These are phyloP conservation scores for Trinorchestia longiramus DNA, from an alignment of 1,140 invertebrate genomes.

Conservation along the genomic window DNA sequence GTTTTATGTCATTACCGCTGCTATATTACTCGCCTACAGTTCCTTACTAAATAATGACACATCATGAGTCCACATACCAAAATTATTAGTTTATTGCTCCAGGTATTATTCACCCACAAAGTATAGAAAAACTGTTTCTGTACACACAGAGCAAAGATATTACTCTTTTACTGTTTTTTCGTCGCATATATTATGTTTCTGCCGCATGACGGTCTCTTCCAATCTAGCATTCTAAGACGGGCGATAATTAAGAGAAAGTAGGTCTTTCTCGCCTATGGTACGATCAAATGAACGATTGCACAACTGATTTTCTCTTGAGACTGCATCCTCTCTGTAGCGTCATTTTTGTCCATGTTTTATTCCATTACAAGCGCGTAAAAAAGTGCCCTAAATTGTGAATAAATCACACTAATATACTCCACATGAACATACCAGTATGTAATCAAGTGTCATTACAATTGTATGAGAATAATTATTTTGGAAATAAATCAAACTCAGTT, in stretches of 20 bases:
- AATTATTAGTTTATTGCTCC: too few relatives aligned
- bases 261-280: neutral
- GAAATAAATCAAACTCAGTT: too few relatives aligned
- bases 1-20: neutral
- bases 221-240: neutral
- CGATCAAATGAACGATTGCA: neutral
- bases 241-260: neutral
- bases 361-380: neutral
- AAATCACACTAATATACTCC: neutral
- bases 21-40: neutral
- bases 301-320: neutral
- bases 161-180: neutral
- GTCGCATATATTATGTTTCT: too few relatives aligned
- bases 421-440: neutral
- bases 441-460: too few relatives aligned
- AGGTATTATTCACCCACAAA: neutral
- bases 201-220: too few relatives aligned
- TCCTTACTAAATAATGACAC: too few relatives aligned
- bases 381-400: neutral
- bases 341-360: neutral
- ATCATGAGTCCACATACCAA: neutral
- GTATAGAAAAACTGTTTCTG: neutral
- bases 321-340: neutral
- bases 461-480: too few relatives aligned
- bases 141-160: neutral